Percentiles rank a stretch among this genome's conserved stretches.
Evolutionary conservation across 2,888 invertebrate genomes (phyloP).

Genomic region (Drosophila affinis): DNA sequence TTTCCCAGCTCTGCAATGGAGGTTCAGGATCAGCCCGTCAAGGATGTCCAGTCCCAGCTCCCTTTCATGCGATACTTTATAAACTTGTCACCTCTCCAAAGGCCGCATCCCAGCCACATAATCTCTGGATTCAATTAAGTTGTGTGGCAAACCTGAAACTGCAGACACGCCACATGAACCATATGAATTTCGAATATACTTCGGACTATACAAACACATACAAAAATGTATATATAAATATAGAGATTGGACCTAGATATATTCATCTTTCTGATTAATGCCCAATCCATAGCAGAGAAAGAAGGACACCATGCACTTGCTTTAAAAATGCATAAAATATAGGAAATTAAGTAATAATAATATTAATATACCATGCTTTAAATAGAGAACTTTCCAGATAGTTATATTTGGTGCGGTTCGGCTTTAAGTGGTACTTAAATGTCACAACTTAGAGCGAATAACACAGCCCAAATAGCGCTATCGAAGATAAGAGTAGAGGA

Average conservation of each 20-base stretch:
- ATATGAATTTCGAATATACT: neutral
- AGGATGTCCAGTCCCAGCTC: slow-evolving; percentile 2
- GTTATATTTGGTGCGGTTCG: neutral
- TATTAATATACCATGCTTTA: no score
- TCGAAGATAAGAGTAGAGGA: no score
- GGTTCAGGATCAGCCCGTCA: neutral
- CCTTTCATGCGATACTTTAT: slow-evolving; percentile 17
- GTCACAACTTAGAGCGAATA: no score
- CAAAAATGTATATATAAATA: neutral
- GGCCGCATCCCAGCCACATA: slow-evolving; percentile 4
- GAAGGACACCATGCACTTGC: no score
- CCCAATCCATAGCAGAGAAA: no score
- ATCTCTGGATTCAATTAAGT: slow-evolving; percentile 73
- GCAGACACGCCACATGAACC: neutral
- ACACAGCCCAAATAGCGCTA: no score
- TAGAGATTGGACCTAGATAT: no score
- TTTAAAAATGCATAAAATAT: no score
- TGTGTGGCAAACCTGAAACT: slow-evolving; percentile 63
- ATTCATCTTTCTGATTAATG: no score
- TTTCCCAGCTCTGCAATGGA: slow-evolving; percentile 40
- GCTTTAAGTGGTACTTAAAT: no score
- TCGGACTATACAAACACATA: neutral
- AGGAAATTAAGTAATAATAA: no score
- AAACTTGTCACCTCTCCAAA: slow-evolving; percentile 8
- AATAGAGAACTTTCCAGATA: neutral